A percentile compares a stretch with the other conserved stretches of the same genome.
These are phyloP conservation scores for Eupeodes corollae DNA, from an alignment of 1,140 invertebrate species.

Conservation along the genomic window DNA sequence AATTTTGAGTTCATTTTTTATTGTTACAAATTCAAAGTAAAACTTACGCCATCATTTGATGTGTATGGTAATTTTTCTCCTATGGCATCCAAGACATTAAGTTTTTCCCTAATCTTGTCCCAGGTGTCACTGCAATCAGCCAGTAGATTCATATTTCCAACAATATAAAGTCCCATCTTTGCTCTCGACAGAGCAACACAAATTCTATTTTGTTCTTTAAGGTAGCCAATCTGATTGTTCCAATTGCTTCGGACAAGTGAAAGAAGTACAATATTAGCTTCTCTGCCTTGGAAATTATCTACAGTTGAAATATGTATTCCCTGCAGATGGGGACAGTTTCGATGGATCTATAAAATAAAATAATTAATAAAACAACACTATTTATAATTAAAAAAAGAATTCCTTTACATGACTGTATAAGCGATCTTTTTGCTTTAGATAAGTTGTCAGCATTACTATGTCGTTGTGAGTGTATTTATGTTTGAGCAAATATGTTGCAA, in stretches of 20 bases:
- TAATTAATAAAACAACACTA: background rate
- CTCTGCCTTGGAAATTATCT: constrained; percentile 79
- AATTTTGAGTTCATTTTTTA: too few relatives aligned
- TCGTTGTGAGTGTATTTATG: constrained; percentile 47
- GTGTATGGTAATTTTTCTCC: constrained; percentile 16
- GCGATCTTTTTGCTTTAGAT: constrained; percentile 45
- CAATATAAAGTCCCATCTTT: constrained; percentile 51
- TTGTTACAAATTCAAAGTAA: too few relatives aligned
- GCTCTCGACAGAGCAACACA: constrained; percentile 77
- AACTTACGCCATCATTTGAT: too few relatives aligned
- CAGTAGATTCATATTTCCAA: constrained; percentile 56
- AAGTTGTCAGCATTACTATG: constrained; percentile 56
- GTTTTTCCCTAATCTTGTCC: constrained; percentile 37
- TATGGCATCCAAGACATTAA: constrained; percentile 10
- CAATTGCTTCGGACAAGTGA: constrained; percentile 69
- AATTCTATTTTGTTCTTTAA: constrained; percentile 61
- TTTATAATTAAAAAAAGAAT: background rate
- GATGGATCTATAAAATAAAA: constrained; percentile 31
- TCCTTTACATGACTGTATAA: constrained; percentile 7
- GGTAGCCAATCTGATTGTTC: constrained; percentile 62
- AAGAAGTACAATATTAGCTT: constrained; percentile 71
- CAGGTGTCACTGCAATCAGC: constrained; percentile 41
- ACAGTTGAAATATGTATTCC: constrained; percentile 52
- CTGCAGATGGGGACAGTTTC: constrained; percentile 31
- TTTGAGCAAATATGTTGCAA: constrained; percentile 49